Percentiles rank a stretch among this genome's conserved stretches.
phyloP scores from a whole-genome alignment of 2,888 invertebrate species.

The Chymomyza amoena region DNA sequence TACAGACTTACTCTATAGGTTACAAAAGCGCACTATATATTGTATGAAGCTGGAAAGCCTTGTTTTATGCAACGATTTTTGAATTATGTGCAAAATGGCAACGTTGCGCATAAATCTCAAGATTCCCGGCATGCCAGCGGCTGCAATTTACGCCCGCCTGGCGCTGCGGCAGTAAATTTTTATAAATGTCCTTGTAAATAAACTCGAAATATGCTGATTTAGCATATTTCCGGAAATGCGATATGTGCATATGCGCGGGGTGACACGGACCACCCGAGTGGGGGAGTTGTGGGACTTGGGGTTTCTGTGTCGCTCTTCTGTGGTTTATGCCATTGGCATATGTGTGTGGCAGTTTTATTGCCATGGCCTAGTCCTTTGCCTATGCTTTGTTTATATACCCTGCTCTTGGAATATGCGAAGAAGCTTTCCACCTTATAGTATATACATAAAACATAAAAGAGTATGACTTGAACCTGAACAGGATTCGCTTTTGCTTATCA shows the following conservation, averaged over 20 bases:
- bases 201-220: conserved; percentile 73
- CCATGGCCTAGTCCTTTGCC: conserved; percentile 24
- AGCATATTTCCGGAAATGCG: conserved; percentile 60
- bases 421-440: too few relatives aligned
- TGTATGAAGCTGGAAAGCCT: conserved; percentile 8
- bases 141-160: conserved; percentile 64
- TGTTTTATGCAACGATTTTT: conserved; percentile 52
- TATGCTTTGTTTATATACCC: not conserved
- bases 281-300: not conserved
- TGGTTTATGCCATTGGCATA: conserved; percentile 53
- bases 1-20: not conserved
- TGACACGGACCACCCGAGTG: not conserved
- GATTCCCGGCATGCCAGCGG: conserved; percentile 61
- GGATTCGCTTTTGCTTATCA: too few relatives aligned
- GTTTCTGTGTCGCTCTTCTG: conserved; percentile 46
- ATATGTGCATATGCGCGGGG: conserved; percentile 51
- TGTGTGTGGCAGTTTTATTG: conserved; percentile 65
- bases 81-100: conserved; percentile 60
- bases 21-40: not conserved
- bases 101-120: conserved; percentile 61
- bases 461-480: too few relatives aligned
- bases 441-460: too few relatives aligned
- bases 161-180: conserved; percentile 62
- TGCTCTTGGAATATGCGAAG: too few relatives aligned
- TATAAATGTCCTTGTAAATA: conserved; percentile 73